Evolutionary conservation across 2,888 invertebrate genomes (phyloP).

Genomic region (Patella pellucida): DNA sequence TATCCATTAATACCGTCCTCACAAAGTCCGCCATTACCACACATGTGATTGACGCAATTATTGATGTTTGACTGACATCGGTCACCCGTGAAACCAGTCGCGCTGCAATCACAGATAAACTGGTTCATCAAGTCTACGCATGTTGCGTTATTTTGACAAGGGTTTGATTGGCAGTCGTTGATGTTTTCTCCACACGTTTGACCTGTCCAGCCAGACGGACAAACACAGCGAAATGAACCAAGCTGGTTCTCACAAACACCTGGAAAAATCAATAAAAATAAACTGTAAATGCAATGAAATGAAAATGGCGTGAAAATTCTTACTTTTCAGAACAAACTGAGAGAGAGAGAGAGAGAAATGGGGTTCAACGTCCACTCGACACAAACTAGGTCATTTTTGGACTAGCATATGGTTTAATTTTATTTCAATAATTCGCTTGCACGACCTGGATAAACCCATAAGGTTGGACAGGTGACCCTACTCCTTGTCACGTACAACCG

Average conservation of each 20-base stretch:
- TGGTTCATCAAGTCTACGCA: slow-evolving; percentile 45
- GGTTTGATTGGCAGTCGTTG: slow-evolving; percentile 46
- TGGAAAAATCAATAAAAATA: slow-evolving; percentile 17
- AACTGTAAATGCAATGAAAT: too few relatives aligned
- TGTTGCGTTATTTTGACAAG: slow-evolving; percentile 54
- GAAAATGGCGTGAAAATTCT: slow-evolving; percentile 6
- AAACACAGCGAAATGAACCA: slow-evolving; percentile 53
- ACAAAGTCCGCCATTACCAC: slow-evolving; percentile 52
- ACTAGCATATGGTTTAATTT: too few relatives aligned
- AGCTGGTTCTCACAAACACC: slow-evolving; percentile 48
- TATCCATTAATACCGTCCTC: slow-evolving; percentile 46
- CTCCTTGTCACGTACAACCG: too few relatives aligned
- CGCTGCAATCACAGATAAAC: slow-evolving; percentile 49
- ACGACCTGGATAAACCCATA: too few relatives aligned
- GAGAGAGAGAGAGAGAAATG: too few relatives aligned
- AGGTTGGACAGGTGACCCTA: too few relatives aligned
- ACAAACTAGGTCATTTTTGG: too few relatives aligned
- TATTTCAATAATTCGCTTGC: too few relatives aligned
- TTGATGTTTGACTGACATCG: slow-evolving; percentile 43
- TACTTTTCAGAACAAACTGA: slow-evolving; percentile 14
- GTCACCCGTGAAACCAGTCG: slow-evolving; percentile 50
- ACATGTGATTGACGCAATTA: slow-evolving; percentile 43
- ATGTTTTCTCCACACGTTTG: slow-evolving; percentile 51
- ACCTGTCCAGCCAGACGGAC: slow-evolving; percentile 57
- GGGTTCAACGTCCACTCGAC: too few relatives aligned